Evolutionary conservation across 2,888 invertebrate genomes (phyloP).

Genomic region (Encarsia formosa): DNA sequence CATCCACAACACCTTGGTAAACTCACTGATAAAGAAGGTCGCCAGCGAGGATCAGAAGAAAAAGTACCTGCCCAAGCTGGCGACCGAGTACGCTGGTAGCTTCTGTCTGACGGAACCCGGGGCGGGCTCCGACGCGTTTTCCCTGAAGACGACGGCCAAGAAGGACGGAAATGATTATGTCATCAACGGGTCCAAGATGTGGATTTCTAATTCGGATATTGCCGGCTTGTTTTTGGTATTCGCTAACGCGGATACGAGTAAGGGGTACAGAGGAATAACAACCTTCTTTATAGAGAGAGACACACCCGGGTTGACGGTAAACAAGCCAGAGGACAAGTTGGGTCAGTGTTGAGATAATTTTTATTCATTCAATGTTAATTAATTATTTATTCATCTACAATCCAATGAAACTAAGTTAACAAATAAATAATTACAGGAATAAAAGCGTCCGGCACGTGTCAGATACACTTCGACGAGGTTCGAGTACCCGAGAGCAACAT

Average conservation of each 20-base stretch:
- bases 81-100: constrained; percentile 82
- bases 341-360: too few species aligned
- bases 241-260: constrained; percentile 86
- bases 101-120: constrained; percentile 90
- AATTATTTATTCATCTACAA: too few species aligned
- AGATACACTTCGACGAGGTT: constrained; percentile 91
- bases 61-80: constrained; percentile 81
- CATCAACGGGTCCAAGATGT: constrained; percentile 94
- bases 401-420: too few species aligned
- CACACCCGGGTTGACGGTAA: constrained; percentile 79
- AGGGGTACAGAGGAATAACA: constrained; percentile 95
- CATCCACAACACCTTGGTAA: constrained; percentile 92
- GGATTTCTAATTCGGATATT: constrained; percentile 95
- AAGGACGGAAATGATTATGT: constrained; percentile 83
- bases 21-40: constrained; percentile 72
- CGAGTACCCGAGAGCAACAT: constrained; percentile 78
- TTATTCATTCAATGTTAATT: too few species aligned
- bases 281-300: constrained; percentile 90
- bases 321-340: constrained; percentile 92
- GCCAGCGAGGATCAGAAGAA: constrained; percentile 79
- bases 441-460: constrained; percentile 89
- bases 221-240: constrained; percentile 91
- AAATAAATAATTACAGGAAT: too few species aligned
- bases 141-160: constrained; percentile 86
- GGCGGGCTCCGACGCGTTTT: constrained; percentile 94